Conservation (phyloP, 2,888 invertebrate genomes). For the Brenthis hecate region DNA sequence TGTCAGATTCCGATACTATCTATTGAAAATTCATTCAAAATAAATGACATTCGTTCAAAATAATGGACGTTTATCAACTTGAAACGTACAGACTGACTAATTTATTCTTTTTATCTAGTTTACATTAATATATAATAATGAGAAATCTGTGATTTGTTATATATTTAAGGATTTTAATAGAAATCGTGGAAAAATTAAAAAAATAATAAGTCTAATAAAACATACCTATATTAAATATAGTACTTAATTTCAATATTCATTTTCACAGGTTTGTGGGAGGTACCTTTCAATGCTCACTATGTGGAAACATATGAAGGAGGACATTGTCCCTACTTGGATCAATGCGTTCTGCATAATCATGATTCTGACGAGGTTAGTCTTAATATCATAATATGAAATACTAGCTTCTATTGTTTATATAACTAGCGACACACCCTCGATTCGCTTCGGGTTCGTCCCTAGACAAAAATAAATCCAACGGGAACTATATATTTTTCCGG, state of each 20-base stretch:
- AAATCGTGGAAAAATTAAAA: too few relatives aligned
- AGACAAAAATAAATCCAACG: too few relatives aligned
- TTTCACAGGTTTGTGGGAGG: constrained; percentile 91
- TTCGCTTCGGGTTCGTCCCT: too few relatives aligned
- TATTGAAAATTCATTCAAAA: neutral
- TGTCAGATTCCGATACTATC: neutral
- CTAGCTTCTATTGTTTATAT: too few relatives aligned
- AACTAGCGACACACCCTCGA: too few relatives aligned
- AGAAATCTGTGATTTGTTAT: neutral
- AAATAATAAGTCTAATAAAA: neutral
- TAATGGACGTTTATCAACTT: too few relatives aligned
- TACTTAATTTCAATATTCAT: neutral
- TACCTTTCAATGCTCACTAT: constrained; percentile 94
- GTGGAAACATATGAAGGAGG: constrained; percentile 94
- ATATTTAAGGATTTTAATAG: neutral
- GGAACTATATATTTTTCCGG: too few relatives aligned
- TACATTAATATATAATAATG: too few relatives aligned
- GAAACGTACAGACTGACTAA: too few relatives aligned
- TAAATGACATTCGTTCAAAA: too few relatives aligned
- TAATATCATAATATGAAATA: constrained; percentile 3
- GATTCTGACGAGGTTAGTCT: constrained; percentile 84
- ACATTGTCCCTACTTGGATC: constrained; percentile 95
- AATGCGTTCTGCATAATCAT: constrained; percentile 94
- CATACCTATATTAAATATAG: neutral
- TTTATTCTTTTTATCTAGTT: too few relatives aligned